A percentile compares a stretch with the other conserved stretches of the same genome.
phyloP scores from a whole-genome alignment of 2,888 invertebrate genomes.

The Pachycephus smyrnensis region DNA sequence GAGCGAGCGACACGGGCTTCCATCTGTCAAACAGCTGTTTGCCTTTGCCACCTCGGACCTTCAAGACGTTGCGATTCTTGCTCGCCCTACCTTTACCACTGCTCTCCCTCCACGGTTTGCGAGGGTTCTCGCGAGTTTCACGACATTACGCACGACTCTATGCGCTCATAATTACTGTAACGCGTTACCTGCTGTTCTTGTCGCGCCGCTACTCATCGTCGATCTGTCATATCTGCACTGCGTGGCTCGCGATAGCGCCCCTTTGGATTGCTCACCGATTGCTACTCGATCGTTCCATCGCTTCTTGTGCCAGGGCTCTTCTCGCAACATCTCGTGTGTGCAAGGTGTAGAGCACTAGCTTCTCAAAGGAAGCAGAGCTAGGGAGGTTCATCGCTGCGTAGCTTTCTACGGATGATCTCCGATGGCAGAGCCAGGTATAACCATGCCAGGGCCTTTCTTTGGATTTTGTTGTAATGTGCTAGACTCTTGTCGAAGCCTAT shows the following conservation, averaged over 20 bases:
- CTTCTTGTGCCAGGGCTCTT: background rate
- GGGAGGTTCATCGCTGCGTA: background rate
- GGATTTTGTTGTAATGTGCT: background rate
- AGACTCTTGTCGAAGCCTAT: background rate
- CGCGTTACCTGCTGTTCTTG: background rate
- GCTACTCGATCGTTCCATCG: background rate
- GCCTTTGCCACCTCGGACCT: slow-evolving; percentile 29
- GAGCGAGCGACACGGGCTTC: slow-evolving; percentile 43
- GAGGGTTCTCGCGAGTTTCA: background rate
- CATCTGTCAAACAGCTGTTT: slow-evolving; percentile 66
- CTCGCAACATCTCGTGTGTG: background rate
- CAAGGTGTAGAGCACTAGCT: background rate
- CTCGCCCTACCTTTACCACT: background rate
- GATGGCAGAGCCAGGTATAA: background rate
- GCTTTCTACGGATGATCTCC: background rate
- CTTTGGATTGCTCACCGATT: background rate
- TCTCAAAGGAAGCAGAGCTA: background rate
- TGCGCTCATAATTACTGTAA: background rate
- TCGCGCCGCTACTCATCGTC: background rate
- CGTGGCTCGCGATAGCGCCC: background rate
- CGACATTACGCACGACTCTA: background rate
- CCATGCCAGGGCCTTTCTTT: background rate
- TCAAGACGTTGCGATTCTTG: background rate
- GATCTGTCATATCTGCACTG: background rate
- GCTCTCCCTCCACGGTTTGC: background rate